A percentile compares a stretch with the other conserved stretches of the same genome.
Evolutionary conservation across 1,140 invertebrate genomes (phyloP).

Genomic region (Bradynema listronoti): DNA sequence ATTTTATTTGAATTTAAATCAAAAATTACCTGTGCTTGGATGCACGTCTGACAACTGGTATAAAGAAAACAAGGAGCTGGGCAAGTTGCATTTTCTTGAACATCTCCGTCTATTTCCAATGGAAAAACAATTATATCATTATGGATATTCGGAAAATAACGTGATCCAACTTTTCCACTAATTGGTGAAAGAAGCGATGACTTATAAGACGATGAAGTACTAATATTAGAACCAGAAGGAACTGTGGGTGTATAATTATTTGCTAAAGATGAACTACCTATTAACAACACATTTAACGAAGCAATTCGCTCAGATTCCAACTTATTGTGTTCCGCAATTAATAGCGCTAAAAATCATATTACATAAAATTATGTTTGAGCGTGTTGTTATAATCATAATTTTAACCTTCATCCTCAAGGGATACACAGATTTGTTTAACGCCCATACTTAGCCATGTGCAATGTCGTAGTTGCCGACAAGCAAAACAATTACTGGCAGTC

Average conservation of each 20-base stretch:
- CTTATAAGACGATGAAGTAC: background rate
- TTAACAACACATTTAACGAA: background rate
- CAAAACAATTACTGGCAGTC: constrained; percentile 46
- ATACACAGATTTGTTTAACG: constrained; percentile 43
- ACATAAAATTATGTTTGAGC: background rate
- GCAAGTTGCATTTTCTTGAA: constrained; percentile 36
- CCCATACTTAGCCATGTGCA: constrained; percentile 53
- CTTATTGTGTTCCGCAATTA: constrained; percentile 44
- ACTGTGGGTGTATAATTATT: background rate
- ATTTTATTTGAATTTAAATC: too few relatives aligned
- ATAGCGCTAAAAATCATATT: constrained; percentile 30
- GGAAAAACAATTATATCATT: constrained; percentile 7
- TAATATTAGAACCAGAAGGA: background rate
- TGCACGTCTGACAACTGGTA: constrained; percentile 39
- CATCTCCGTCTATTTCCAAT: constrained; percentile 9
- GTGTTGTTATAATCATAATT: background rate
- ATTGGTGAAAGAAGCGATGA: background rate
- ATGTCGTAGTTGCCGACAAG: constrained; percentile 43
- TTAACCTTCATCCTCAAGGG: constrained; percentile 48
- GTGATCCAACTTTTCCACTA: background rate
- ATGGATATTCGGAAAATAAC: background rate
- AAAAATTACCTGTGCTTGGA: constrained; percentile 56
- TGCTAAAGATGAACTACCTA: background rate
- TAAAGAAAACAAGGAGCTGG: constrained; percentile 40
- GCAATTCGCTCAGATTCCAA: constrained; percentile 36